A percentile compares a stretch with the other conserved stretches of the same genome.
phyloP scores from a whole-genome alignment of 2,888 invertebrate genomes.

The Timema podura region DNA sequence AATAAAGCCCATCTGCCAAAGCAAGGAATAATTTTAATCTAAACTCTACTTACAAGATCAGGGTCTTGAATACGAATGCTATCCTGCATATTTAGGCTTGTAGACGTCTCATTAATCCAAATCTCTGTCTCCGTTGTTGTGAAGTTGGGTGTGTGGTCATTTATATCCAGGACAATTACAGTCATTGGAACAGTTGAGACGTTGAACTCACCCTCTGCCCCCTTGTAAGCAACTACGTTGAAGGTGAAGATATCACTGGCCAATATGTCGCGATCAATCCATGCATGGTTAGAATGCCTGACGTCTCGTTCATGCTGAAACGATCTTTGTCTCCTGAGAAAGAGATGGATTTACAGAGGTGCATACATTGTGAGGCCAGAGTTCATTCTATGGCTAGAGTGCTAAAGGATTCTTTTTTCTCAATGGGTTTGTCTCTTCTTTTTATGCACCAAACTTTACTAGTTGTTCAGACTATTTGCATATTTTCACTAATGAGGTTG shows the following conservation, averaged over 20 bases:
- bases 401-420: too few relatives aligned
- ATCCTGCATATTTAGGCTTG: neutral
- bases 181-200: neutral
- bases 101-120: neutral
- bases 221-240: neutral
- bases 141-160: slow-evolving; percentile 13
- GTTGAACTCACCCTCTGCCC: neutral
- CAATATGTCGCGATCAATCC: slow-evolving; percentile 9
- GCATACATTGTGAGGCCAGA: too few relatives aligned
- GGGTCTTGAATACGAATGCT: neutral
- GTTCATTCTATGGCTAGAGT: too few relatives aligned
- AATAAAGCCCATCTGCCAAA: too few relatives aligned
- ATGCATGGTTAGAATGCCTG: neutral
- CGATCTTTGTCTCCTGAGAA: neutral
- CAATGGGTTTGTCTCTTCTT: too few relatives aligned
- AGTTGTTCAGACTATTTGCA: too few relatives aligned
- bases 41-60: slow-evolving; percentile 10
- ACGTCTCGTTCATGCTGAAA: neutral
- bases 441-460: too few relatives aligned
- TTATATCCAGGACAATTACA: slow-evolving; percentile 4
- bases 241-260: slow-evolving; percentile 5
- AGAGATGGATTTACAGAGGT: neutral
- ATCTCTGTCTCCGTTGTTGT: slow-evolving; percentile 6
- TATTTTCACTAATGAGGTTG: too few relatives aligned
- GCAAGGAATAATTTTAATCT: too few relatives aligned